A percentile compares a stretch with the other conserved stretches of the same genome.
Conservation (phyloP, 2,113 vertebrate genomes). For the Ornithorhynchus anatinus region DNA sequence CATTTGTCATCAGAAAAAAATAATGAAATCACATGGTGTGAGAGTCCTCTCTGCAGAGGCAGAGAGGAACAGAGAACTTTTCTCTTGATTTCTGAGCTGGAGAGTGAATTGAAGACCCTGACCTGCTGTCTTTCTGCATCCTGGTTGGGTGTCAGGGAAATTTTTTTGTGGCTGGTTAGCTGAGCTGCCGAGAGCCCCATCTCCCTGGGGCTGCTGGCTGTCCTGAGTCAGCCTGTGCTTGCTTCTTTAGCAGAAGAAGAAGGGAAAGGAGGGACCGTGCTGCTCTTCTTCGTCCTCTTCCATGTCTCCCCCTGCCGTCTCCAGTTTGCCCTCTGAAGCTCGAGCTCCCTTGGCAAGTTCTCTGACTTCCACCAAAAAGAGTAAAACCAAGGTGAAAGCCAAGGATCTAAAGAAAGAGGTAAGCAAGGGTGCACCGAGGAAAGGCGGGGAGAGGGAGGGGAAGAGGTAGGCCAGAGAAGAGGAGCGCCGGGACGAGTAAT, state of each 20-base stretch:
- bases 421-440: neutral
- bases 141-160: neutral
- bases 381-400: constrained; percentile 82
- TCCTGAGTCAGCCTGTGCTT: neutral
- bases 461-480: too few species aligned
- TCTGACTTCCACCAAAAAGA: constrained; percentile 78
- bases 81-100: too few species aligned
- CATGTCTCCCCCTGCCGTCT: constrained; percentile 73
- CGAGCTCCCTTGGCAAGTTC: constrained; percentile 63
- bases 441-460: neutral
- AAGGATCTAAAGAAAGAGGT: constrained; percentile 88
- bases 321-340: constrained; percentile 75
- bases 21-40: neutral
- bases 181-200: neutral
- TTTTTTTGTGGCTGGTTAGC: neutral
- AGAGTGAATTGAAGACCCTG: too few species aligned
- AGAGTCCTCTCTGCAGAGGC: neutral
- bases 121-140: too few species aligned
- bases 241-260: constrained; percentile 83
- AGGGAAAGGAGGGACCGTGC: constrained; percentile 79
- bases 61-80: too few species aligned
- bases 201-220: neutral
- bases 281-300: constrained; percentile 60
- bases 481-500: too few species aligned
- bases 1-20: neutral